phyloP scores from a whole-genome alignment of 2,113 vertebrate genomes.

The Mirounga angustirostris region DNA sequence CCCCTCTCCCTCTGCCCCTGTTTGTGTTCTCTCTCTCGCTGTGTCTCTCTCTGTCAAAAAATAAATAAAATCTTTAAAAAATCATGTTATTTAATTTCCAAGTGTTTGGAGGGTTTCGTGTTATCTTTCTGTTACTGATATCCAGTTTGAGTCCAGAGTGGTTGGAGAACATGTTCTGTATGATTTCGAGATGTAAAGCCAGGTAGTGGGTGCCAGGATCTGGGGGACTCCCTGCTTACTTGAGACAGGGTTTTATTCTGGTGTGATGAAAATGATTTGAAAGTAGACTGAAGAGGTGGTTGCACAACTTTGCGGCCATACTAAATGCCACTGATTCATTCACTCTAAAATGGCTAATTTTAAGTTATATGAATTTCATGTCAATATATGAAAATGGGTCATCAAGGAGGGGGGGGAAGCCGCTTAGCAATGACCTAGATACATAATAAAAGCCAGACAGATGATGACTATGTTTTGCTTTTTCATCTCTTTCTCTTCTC shows the following conservation, averaged over 20 bases:
- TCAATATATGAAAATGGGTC: neutral
- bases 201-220: neutral
- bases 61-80: too few species aligned
- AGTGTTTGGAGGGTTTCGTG: neutral
- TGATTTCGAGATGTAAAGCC: neutral
- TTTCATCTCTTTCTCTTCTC: neutral
- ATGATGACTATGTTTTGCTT: neutral
- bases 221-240: neutral
- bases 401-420: neutral
- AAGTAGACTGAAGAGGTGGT: neutral
- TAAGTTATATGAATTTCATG: neutral
- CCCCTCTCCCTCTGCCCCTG: too few species aligned
- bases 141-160: neutral
- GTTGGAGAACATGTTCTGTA: neutral
- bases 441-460: neutral
- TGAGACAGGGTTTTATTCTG: neutral
- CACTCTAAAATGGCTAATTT: neutral
- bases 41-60: too few species aligned
- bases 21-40: too few species aligned
- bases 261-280: neutral
- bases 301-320: neutral
- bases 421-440: neutral
- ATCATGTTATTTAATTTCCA: neutral
- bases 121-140: neutral
- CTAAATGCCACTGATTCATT: neutral